Percentiles rank a stretch among this genome's conserved stretches.
These are phyloP conservation scores for Thalpophila matura DNA, from an alignment of 2,888 invertebrate genomes.

Conservation along the genomic window DNA sequence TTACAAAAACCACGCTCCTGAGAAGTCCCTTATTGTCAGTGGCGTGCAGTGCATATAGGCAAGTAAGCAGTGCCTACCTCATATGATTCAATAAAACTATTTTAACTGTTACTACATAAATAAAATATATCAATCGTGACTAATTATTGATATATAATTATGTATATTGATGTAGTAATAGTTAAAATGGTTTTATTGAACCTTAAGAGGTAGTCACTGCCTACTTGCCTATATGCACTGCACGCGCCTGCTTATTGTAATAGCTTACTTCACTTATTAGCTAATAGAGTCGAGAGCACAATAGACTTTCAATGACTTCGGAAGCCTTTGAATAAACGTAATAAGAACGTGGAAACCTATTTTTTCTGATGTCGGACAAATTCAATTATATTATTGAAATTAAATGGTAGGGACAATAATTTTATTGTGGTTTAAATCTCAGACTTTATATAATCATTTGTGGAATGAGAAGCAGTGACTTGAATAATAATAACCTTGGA, in stretches of 20 bases:
- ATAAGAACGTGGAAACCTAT: not conserved
- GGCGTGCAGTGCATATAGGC: too few species aligned
- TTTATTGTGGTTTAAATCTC: not conserved
- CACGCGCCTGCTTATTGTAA: too few species aligned
- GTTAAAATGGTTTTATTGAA: too few species aligned
- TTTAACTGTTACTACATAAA: too few species aligned
- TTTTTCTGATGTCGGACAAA: not conserved
- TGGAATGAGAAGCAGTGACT: not conserved
- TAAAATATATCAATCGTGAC: too few species aligned
- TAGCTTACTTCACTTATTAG: conserved; percentile 2
- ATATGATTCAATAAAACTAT: too few species aligned
- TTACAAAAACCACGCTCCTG: not conserved
- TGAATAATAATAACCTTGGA: too few species aligned
- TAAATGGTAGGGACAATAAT: not conserved
- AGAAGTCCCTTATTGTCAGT: not conserved
- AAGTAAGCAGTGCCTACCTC: too few species aligned
- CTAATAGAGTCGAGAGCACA: conserved; percentile 15
- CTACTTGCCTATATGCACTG: too few species aligned
- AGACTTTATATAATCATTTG: not conserved
- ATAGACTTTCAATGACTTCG: conserved; percentile 10
- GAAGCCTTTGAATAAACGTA: conserved; percentile 9
- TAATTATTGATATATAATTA: too few species aligned
- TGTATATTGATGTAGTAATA: too few species aligned
- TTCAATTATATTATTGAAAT: not conserved
- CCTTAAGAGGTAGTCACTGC: too few species aligned